Evolutionary conservation across 1,140 invertebrate genomes (phyloP), one percentile per base, ranked within the genome.

Genomic region (Neodiprion lecontei): DNA sequence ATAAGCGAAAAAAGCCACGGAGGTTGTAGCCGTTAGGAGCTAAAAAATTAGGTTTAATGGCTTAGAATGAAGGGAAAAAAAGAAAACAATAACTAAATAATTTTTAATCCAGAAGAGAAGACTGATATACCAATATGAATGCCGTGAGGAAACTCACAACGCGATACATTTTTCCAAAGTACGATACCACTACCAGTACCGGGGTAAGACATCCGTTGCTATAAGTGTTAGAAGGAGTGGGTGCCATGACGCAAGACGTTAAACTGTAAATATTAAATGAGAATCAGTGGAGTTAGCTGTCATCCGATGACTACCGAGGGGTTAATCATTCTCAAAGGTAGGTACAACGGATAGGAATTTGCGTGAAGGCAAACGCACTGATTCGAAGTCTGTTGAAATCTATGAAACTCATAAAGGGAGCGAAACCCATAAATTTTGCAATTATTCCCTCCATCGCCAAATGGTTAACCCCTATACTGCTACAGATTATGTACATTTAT

Each of bases 41-140:
- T 50, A 48, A 40, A 73, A 50, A 73, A 75, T 72, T 7, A 12
- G 12, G 23, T 48, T 17, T 70, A 70, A 17, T 74, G 80, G 76
- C 75, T 78, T 75, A 70, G 71, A 74, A 74, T 68, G 67, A 50
- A 76, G 28, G 65, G 65, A 70, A 75, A 81, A 78, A 81, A 78
- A 74, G 61, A 67, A 73, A 75, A 48, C 74, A 71, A 66, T 75
- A 75, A 72, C 70, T 75, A 48, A 70, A 9, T 74, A 65, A 10
- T 74, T 67, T 48, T 71, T 80, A 80, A 75, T 79, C 75, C 48
- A 72, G 70, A 77, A 74, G 48, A 40, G 53, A 21, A 48, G 14
- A 10, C 9, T 11, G 11, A n/a, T 47, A 72, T 67, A 75, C 74
- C 69, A 75, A 53, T 21, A 75, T 49, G 17, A 48, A n/a, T 1